phyloP scores from a whole-genome alignment of 2,797 vertebrate species.

The Coluber constrictor region DNA sequence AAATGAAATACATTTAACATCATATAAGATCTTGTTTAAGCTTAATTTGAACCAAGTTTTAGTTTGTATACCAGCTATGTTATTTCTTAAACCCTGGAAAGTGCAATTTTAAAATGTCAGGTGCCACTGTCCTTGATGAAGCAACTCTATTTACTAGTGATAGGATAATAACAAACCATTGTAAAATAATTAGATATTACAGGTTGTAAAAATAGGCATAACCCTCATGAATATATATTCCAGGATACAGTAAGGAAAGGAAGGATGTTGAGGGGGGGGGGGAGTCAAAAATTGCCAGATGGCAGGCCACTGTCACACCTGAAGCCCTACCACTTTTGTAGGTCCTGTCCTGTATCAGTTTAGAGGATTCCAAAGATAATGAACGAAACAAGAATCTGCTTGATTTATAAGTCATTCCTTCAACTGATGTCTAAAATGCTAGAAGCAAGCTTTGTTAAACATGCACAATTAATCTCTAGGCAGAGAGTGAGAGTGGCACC shows the following conservation, averaged over 20 bases:
- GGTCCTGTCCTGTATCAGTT: background rate
- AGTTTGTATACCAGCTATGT: background rate
- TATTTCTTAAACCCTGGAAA: background rate
- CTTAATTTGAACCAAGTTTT: background rate
- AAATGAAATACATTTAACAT: background rate
- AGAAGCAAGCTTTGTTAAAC: background rate
- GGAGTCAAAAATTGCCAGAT: background rate
- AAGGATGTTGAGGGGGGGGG: background rate
- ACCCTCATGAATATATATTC: conserved; percentile 7
- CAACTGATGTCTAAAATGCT: background rate
- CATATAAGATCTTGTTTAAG: background rate
- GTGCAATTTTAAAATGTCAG: background rate
- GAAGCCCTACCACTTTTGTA: background rate
- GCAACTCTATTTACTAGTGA: background rate
- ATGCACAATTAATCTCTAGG: background rate
- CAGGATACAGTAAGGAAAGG: background rate
- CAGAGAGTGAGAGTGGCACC: background rate
- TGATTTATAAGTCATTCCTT: background rate
- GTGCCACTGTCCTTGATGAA: background rate
- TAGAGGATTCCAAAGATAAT: background rate
- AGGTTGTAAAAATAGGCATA: background rate
- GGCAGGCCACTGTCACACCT: background rate
- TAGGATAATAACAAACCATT: conserved; percentile 1
- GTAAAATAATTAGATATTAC: conserved; percentile 6
- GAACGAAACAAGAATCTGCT: background rate